These are phyloP conservation scores for Macrosoma leucophasiata DNA, from an alignment of 2,888 invertebrate species.

Conservation along the genomic window DNA sequence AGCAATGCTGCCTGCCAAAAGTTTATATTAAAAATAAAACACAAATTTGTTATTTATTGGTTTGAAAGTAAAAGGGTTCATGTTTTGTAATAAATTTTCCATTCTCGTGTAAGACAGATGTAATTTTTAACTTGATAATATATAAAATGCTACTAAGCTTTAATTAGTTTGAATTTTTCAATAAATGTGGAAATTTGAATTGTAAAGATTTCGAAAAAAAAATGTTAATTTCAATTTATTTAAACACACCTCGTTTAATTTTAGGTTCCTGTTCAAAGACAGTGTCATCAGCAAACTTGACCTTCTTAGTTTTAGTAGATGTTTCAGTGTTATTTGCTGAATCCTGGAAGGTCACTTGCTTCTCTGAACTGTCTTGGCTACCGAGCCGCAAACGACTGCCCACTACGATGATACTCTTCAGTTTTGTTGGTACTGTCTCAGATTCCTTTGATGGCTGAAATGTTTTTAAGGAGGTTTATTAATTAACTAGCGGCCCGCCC, in stretches of 20 bases:
- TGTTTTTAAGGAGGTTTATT: slow-evolving; percentile 5
- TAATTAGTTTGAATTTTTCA: too few species aligned
- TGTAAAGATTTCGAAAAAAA: too few species aligned
- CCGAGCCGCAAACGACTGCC: slow-evolving; percentile 43
- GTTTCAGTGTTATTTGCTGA: slow-evolving; percentile 40
- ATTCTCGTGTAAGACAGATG: too few species aligned
- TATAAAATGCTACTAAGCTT: background rate
- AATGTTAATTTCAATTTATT: slow-evolving; percentile 1
- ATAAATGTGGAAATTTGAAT: too few species aligned
- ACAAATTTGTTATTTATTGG: too few species aligned
- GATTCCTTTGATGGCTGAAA: slow-evolving; percentile 51
- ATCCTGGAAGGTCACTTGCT: slow-evolving; percentile 58
- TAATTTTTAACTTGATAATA: background rate
- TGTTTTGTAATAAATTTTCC: too few species aligned
- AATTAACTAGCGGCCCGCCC: too few species aligned
- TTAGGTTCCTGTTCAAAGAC: slow-evolving; percentile 49
- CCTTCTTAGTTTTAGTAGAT: slow-evolving; percentile 48
- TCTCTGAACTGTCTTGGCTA: slow-evolving; percentile 62
- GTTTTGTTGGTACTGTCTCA: slow-evolving; percentile 40
- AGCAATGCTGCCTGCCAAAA: too few species aligned
- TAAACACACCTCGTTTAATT: slow-evolving; percentile 45
- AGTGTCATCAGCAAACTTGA: slow-evolving; percentile 63
- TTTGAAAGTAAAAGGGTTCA: too few species aligned
- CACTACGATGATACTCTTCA: slow-evolving; percentile 59
- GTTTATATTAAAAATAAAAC: too few species aligned